phyloP scores from a whole-genome alignment of 1,140 invertebrate genomes.

The Drosophila pandora region DNA sequence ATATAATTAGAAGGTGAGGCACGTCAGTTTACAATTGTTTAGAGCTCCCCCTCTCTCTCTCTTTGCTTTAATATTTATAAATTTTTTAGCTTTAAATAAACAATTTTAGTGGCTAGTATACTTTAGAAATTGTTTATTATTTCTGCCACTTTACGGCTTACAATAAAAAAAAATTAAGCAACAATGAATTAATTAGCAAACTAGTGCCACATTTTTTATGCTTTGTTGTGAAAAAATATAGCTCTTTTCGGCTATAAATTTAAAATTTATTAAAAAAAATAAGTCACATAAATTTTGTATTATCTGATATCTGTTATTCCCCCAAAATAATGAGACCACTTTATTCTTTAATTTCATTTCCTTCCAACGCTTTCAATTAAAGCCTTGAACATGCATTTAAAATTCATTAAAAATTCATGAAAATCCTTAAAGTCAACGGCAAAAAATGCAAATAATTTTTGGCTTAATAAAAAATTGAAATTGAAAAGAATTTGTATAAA shows the following conservation, averaged over 20 bases:
- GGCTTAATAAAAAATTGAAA: constrained; percentile 28
- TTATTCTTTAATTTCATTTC: no score
- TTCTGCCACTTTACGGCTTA: constrained; percentile 3
- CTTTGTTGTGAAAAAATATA: constrained; percentile 28
- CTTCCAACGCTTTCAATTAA: neutral
- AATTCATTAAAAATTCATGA: constrained; percentile 26
- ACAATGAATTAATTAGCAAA: constrained; percentile 74
- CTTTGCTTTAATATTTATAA: constrained; percentile 32
- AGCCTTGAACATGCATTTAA: constrained; percentile 4
- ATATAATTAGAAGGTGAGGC: constrained; percentile 52
- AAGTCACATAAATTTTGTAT: neutral
- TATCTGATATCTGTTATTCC: neutral
- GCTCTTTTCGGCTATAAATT: constrained; percentile 6
- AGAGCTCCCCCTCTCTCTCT: constrained; percentile 1
- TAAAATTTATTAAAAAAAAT: neutral
- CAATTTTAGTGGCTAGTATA: constrained; percentile 8
- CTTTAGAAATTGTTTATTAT: constrained; percentile 22
- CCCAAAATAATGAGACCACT: neutral
- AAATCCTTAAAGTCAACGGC: constrained; percentile 38
- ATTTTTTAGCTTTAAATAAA: constrained; percentile 8
- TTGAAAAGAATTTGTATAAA: constrained; percentile 33
- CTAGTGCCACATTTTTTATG: constrained; percentile 54
- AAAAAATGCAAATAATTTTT: constrained; percentile 4
- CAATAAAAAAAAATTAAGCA: constrained; percentile 44
- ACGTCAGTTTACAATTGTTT: constrained; percentile 47